These are phyloP conservation scores for Lutjanus campechanus DNA, from an alignment of 2,797 vertebrate species.

Conservation along the genomic window DNA sequence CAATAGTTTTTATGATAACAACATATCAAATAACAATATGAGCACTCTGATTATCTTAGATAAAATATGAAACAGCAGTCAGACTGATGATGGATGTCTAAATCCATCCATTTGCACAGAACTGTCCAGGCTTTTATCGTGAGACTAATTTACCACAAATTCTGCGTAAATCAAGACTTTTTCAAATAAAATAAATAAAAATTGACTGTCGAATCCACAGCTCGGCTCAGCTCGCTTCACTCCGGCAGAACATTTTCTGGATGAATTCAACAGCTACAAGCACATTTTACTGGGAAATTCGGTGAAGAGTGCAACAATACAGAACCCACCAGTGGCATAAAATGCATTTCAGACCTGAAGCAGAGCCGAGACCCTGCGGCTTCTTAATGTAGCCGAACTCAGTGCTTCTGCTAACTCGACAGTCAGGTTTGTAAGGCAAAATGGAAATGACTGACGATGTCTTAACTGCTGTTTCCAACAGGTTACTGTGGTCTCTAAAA, in stretches of 20 bases:
- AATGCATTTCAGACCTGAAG: conserved; percentile 4
- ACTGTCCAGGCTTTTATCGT: neutral
- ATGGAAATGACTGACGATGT: neutral
- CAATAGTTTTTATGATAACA: no score
- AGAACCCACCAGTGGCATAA: neutral
- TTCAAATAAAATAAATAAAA: neutral
- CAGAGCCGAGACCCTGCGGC: neutral
- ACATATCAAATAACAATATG: no score
- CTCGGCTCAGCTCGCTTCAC: neutral
- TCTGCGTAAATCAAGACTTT: no score
- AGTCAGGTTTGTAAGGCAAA: neutral
- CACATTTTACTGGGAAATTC: neutral
- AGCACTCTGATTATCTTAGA: no score
- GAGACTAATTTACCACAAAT: no score
- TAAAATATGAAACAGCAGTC: no score
- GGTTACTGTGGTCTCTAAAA: neutral
- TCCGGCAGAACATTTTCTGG: neutral
- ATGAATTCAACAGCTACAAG: neutral
- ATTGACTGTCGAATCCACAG: no score
- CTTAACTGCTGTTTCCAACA: neutral
- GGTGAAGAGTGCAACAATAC: neutral
- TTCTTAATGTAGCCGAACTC: neutral
- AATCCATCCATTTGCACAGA: neutral
- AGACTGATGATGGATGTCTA: neutral
- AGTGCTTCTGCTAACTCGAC: neutral